phyloP scores from a whole-genome alignment of 2,113 vertebrate genomes.

The Glaucomys volans region DNA sequence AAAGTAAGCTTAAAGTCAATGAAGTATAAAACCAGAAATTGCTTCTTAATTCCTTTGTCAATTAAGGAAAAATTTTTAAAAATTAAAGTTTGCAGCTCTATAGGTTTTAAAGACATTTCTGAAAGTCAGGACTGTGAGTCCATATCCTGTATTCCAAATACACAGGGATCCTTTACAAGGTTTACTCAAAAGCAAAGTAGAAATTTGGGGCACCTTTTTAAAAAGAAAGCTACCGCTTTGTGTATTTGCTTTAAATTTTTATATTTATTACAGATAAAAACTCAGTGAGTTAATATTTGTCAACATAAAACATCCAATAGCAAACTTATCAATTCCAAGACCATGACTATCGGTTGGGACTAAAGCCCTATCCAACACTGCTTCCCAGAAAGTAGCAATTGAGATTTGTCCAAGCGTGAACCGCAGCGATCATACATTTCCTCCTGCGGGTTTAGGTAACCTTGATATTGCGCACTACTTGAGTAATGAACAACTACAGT shows the following conservation, averaged over 20 bases:
- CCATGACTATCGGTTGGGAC: constrained; percentile 22
- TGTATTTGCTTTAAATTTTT: constrained; percentile 47
- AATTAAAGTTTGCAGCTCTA: constrained; percentile 40
- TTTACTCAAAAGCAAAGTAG: constrained; percentile 32
- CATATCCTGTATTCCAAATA: background rate
- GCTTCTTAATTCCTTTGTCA: constrained; percentile 69
- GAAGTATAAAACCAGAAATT: constrained; percentile 67
- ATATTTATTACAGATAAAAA: constrained; percentile 40
- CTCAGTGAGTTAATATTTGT: background rate
- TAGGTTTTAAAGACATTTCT: constrained; percentile 57
- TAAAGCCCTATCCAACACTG: background rate
- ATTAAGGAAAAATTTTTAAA: constrained; percentile 67
- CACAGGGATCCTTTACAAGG: background rate
- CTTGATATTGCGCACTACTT: constrained; percentile 4
- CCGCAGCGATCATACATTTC: constrained; percentile 18
- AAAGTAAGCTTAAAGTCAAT: constrained; percentile 67
- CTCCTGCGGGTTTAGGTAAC: background rate
- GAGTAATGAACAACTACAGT: constrained; percentile 13
- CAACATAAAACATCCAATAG: background rate
- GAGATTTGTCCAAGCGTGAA: constrained; percentile 31
- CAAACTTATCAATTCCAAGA: constrained; percentile 23
- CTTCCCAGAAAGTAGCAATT: constrained; percentile 31
- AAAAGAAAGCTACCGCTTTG: constrained; percentile 41
- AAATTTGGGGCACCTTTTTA: background rate
- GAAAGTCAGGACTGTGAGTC: constrained; percentile 41